Conservation (phyloP, 2,888 invertebrate genomes). For the Synergus gifuensis region DNA sequence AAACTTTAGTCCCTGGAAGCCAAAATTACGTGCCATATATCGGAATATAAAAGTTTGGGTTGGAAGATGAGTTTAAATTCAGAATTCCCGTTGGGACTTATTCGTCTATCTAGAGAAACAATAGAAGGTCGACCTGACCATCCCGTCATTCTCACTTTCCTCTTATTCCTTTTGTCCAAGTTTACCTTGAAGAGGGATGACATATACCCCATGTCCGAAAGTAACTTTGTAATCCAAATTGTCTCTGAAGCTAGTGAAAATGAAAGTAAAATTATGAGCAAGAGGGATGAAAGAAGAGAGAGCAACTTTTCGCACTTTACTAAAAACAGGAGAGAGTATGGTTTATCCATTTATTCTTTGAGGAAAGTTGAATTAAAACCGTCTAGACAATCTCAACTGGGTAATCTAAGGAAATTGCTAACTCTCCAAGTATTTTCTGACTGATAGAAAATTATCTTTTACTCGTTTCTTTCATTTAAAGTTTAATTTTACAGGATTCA, state of each 20-base stretch:
- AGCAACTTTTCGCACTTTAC: neutral
- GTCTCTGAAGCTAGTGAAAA: constrained; percentile 6
- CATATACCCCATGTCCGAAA: constrained; percentile 12
- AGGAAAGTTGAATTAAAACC: constrained; percentile 12
- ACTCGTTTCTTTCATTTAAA: neutral
- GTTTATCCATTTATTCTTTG: constrained; percentile 7
- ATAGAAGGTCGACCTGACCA: neutral
- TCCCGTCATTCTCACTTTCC: neutral
- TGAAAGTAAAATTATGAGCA: constrained; percentile 20
- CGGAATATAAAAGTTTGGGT: constrained; percentile 18
- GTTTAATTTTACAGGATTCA: neutral
- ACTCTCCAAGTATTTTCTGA: neutral
- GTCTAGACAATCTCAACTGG: neutral
- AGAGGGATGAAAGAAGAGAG: neutral
- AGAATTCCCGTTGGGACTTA: neutral
- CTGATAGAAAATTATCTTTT: neutral
- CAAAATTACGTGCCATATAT: constrained; percentile 19
- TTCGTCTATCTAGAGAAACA: constrained; percentile 7
- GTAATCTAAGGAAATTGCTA: neutral
- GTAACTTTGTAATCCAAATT: constrained; percentile 36
- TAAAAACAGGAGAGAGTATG: neutral
- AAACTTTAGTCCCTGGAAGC: constrained; percentile 3
- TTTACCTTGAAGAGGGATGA: constrained; percentile 28
- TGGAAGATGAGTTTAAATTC: constrained; percentile 28
- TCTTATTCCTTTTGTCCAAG: constrained; percentile 34